Base-by-base conservation (phyloP, 1,140 invertebrate species). In the Varroa destructor region DNA sequence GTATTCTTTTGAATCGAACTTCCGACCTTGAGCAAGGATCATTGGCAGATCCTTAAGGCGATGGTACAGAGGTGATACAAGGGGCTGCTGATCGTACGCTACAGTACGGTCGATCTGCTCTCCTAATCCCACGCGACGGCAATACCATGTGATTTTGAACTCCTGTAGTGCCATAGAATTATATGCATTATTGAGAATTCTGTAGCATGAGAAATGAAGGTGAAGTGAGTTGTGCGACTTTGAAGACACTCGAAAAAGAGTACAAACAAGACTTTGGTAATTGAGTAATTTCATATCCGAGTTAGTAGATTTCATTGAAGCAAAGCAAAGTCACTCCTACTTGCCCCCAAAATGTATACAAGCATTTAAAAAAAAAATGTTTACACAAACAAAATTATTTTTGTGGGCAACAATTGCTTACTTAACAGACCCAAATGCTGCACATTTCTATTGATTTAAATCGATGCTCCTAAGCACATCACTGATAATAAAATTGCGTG, bases 111-210 rank as follows among this genome's bases (percentile, higher is more conserved):
- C 73, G 8, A 77, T 73, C 5, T 74, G 67, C 57, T 77, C 76
- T n/a, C 72, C 72, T 4, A 75, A 75, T 4, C 61, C 61, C 2
- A 76, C 54, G 12, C 76, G 67, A 0, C 76, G 71, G 55, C 76
- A 77, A 56, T 71, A 77, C 76, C 76, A 77, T 36, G 73, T 77
- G 40, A 77, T 73, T 10, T 73, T 75, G 54, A 77, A 77, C 55
- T 76, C 74, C 74, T 75, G 61, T 1, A n/a, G 42, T 43, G 51
- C n/a, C 43, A 8, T 6, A 51, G 40, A 3, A 43, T 71, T 51
- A 8, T 71, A 51, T 1, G 6, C 6, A 56, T 43, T 43, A 0
- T 43, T 71, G 5, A 36, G 6, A 36, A 0, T 51, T 6, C 6
- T 51, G 8, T 37, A 71, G 54, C 36, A 36, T 37, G 56, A 71